phyloP scores from a whole-genome alignment of 2,888 invertebrate species.

The Sepioteuthis lessoniana region DNA sequence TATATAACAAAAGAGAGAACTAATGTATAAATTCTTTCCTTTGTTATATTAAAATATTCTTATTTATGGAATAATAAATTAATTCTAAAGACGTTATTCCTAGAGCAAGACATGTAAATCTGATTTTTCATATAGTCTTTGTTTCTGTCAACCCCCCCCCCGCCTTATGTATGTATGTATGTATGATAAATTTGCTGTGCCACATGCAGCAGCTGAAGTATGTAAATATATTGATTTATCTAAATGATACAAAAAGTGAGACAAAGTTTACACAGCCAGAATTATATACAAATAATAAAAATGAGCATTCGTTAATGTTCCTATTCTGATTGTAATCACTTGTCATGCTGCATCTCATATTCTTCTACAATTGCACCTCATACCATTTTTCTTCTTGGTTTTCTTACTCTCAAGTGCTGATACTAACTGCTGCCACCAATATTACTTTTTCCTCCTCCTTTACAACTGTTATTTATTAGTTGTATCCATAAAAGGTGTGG shows the following conservation, averaged over 20 bases:
- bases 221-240: conserved; percentile 13
- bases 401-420: neutral
- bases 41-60: no score
- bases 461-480: no score
- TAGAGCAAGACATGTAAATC: no score
- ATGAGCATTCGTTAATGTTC: neutral
- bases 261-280: neutral
- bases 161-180: no score
- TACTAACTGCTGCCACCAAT: neutral
- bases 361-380: neutral
- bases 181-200: neutral
- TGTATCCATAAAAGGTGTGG: no score
- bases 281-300: neutral
- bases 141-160: no score
- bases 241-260: neutral
- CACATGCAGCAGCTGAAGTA: neutral
- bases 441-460: no score
- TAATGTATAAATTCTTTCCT: no score
- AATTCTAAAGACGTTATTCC: no score
- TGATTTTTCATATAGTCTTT: no score
- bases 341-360: neutral
- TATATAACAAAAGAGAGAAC: no score
- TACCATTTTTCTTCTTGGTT: neutral
- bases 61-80: no score
- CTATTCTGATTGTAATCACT: neutral